Evolutionary conservation across 2,888 invertebrate species (phyloP), one percentile per base, ranked within the genome.

Genomic region (Diabrotica balteata): DNA sequence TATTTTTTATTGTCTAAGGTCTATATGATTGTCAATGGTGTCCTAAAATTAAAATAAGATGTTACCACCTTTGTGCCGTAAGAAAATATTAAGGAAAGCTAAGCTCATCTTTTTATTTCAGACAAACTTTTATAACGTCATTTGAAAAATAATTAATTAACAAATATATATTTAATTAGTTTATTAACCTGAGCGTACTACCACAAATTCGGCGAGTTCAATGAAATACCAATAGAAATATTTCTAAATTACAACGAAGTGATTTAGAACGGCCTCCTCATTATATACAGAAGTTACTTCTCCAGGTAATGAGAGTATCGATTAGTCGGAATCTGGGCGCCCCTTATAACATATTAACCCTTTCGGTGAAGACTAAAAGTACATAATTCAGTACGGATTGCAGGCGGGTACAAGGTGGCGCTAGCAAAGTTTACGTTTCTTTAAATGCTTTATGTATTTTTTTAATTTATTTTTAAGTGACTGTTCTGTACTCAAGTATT

Each of bases 301-400:
- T 62, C 58, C 67, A 59, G 60, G 67, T 70, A 70, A 67, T 67
- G 64, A 63, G 65, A 66, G 54, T 68, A 73, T 73, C 71, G 71
- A 73, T 73, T 73, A 68, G 61, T 54, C 64, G 64, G 68, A 69
- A 72, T 66, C 65, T 65, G 64, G 62, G 69, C 59, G 65, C 69
- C 69, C 71, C 65, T 71, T 64, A 45, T 64, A 71, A 72, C 72
- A 71, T 71, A 73, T 73, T 71, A 73, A 73, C 73, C 73, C 73
- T 67, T 73, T 69, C 72, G 66, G 71, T 72, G 67, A 71, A 73
- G 72, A 71, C 70, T 71, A 68, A 70, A 71, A 72, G 73, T 72
- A 70, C 71, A 73, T 72, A 73, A 73, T 72, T 73, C 68, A 73
- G 72, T 69, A 69, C 64, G 65, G 68, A 67, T 68, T 68, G 64